Evolutionary conservation across 2,113 vertebrate genomes (phyloP), one percentile per base, ranked within the genome.

Genomic region (Pseudorectes ferrugineus): DNA sequence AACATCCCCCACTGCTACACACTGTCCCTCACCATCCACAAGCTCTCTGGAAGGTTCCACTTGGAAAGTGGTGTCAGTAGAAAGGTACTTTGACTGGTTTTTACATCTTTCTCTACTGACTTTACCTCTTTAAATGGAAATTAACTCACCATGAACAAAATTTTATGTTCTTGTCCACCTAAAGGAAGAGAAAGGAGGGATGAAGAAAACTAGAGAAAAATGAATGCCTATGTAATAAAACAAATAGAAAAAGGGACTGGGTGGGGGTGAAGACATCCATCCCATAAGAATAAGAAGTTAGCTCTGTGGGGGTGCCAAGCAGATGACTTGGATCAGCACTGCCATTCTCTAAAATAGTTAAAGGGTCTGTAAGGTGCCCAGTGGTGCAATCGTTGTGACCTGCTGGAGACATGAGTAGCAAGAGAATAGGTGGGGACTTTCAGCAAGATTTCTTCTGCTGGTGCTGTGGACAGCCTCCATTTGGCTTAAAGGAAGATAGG

Each of bases 351-450:
- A 33, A 45, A 88, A 66, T 2, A 13, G 21, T 9, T 1, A 2
- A 67, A 81, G 36, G n/a, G 26, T 61, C 67, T 91, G 31, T 65
- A 25, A 75, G 40, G 6, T 76, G 24, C 12, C 43, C 45, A 59
- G 26, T 48, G 31, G 20, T 31, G 23, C 38, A 75, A 29, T 24
- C 0, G 0, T 18, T 43, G 45, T 0, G 6, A 94, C 28, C 22
- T 94, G 51, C 29, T 94, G 54, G 29, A 81, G 26, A 35, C 1
- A 5, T 2, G 35, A 73, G 10, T 35, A 31, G 10, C 17, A 62
- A 42, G 55, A 42, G 20, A 59, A 46, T 5, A 54, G 49, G 68
- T 42, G 19, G 14, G 29, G 16, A 67, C 10, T 52, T 82, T 5
- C 11, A 65, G 10, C 13, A 46, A 38, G 38, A 54, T 66, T 57